Evolutionary conservation across 2,888 invertebrate genomes (phyloP), one percentile per base, ranked within the genome.

Genomic region (Diarsia rubi): DNA sequence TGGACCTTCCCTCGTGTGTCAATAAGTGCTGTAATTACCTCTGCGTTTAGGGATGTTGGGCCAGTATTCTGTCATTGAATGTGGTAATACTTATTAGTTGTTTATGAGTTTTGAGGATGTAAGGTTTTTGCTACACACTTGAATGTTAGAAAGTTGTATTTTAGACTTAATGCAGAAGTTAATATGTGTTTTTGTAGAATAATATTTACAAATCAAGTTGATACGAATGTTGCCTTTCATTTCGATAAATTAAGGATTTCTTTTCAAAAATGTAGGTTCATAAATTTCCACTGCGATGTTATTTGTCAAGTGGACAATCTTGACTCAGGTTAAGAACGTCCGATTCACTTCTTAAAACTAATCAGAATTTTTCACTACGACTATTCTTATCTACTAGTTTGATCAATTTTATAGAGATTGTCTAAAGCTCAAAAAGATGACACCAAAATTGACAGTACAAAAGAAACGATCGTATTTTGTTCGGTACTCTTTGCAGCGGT

Each of bases 1-100:
- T 88, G 88, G 83, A 85, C 86, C 81, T 83, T 82, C 88, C 86
- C 75, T 79, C 78, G 74, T 81, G 78, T 80, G 75, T 79, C 81
- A 76, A 83, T 86, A 84, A 80, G 78, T 72, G 65, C 78, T 68
- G 42, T 83, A 82, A 84, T 86, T 83, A 80, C 84, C 75, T 74
- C 60, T 78, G 77, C 76, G 78, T 82, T 78, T 74, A 80, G 75
- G 73, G 74, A 85, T 74, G 74, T 69, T 21, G 65, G 60, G 60
- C 67, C 69, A 73, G 78, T 82, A 70, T 73, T 74, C 49, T 77
- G 14, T 62, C 81, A 84, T 75, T 73, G 47, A 78, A 73, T 65
- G 59, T 54, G 66, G 24, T 45, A 27, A 49, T 63, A 14, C 42
- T 37, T 21, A 47, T 62, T 57, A 11, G 16, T 57, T 45, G 12